A percentile compares a stretch with the other conserved stretches of the same genome.
These are phyloP conservation scores for Cathartes aura DNA, from an alignment of 2,113 vertebrate species.

Conservation along the genomic window DNA sequence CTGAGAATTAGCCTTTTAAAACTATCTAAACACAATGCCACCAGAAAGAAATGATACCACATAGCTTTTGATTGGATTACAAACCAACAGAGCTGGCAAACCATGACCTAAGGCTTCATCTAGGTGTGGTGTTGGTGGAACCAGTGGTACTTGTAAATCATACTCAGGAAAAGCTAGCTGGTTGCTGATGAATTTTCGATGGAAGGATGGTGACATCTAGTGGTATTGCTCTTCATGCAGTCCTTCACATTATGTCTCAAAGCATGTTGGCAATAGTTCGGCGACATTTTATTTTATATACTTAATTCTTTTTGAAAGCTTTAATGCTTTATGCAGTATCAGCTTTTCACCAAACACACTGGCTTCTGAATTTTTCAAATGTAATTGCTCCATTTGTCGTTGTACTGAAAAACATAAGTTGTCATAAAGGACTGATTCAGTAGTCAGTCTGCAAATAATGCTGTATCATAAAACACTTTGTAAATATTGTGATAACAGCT, in stretches of 20 bases:
- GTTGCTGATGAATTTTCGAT: background rate
- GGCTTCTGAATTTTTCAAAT: background rate
- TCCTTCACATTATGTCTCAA: background rate
- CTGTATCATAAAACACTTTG: background rate
- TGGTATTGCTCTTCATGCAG: background rate
- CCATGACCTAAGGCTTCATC: background rate
- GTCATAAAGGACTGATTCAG: background rate
- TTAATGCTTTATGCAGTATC: background rate
- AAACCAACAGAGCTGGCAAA: background rate
- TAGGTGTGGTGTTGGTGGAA: background rate
- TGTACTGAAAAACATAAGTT: background rate
- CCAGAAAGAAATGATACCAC: background rate
- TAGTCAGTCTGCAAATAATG: background rate
- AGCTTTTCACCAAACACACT: background rate
- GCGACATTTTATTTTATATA: background rate
- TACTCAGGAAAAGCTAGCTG: background rate
- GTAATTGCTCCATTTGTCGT: background rate
- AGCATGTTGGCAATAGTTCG: background rate
- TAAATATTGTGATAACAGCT: background rate
- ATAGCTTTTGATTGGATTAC: background rate
- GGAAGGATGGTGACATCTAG: constrained; percentile 68
- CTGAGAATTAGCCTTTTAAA: background rate
- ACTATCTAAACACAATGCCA: background rate
- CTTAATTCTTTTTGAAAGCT: background rate
- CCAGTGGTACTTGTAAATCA: background rate